Conservation (phyloP, 1,140 invertebrate species). For the Pogonognathellus flavescens region DNA sequence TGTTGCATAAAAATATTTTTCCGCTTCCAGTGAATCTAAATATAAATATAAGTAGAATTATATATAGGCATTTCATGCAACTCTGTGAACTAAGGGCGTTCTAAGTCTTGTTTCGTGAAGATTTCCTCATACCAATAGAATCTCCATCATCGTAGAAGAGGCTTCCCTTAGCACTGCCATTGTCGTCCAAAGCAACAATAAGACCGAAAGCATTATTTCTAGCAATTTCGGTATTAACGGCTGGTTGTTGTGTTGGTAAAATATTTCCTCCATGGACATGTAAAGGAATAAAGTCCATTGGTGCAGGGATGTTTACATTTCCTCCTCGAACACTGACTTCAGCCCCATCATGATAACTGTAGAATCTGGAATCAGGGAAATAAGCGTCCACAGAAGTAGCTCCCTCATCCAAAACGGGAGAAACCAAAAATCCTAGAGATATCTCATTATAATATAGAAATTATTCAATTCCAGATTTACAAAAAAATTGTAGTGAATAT, state of each 20-base stretch:
- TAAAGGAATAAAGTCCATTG: slow-evolving; percentile 77
- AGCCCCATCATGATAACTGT: slow-evolving; percentile 70
- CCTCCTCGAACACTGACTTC: slow-evolving; percentile 31
- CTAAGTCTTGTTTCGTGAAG: too few species aligned
- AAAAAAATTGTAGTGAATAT: background rate
- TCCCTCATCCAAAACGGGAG: slow-evolving; percentile 67
- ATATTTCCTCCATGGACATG: slow-evolving; percentile 81
- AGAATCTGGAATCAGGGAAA: slow-evolving; percentile 71
- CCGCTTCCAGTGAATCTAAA: background rate
- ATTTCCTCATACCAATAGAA: slow-evolving; percentile 68
- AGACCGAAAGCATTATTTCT: slow-evolving; percentile 76
- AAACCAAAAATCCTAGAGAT: slow-evolving; percentile 66
- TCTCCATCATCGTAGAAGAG: slow-evolving; percentile 86
- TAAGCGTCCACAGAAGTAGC: slow-evolving; percentile 68
- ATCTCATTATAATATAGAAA: too few species aligned
- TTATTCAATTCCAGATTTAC: background rate
- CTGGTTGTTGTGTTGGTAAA: slow-evolving; percentile 79
- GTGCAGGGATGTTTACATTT: slow-evolving; percentile 72
- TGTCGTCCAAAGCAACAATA: slow-evolving; percentile 74
- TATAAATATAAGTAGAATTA: background rate
- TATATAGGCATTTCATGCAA: background rate
- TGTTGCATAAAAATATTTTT: slow-evolving; percentile 26
- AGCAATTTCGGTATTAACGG: slow-evolving; percentile 76
- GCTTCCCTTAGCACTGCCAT: slow-evolving; percentile 74
- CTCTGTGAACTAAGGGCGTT: too few species aligned